phyloP scores from a whole-genome alignment of 2,113 vertebrate genomes.

The Gymnarchus niloticus region DNA sequence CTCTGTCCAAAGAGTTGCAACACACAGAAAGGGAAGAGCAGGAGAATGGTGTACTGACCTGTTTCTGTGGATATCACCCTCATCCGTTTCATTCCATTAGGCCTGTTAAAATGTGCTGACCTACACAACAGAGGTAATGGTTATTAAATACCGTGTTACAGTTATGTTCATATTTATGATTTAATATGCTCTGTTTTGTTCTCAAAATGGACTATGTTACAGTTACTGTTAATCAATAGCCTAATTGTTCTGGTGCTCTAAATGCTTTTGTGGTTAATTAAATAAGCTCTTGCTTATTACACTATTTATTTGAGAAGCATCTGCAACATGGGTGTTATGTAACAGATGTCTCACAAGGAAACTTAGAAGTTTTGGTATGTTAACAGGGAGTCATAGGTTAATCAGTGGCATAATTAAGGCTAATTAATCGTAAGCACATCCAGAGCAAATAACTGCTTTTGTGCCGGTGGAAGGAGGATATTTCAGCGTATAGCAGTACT shows the following conservation, averaged over 20 bases:
- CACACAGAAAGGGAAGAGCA: not conserved
- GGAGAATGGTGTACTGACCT: not conserved
- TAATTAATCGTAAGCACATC: not conserved
- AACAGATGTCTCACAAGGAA: not conserved
- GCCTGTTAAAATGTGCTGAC: not conserved
- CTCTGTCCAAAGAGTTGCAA: not conserved
- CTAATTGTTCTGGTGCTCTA: not conserved
- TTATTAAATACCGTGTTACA: not conserved
- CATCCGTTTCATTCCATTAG: not conserved
- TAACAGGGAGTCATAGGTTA: not conserved
- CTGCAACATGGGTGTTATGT: no score
- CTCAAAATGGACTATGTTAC: no score
- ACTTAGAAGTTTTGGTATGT: not conserved
- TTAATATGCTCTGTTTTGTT: no score
- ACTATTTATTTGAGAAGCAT: not conserved
- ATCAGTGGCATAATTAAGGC: not conserved
- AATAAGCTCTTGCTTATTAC: not conserved
- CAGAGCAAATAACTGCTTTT: not conserved
- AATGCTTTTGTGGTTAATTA: constrained; percentile 2
- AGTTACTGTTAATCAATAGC: not conserved
- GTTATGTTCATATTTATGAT: no score
- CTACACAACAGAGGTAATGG: not conserved
- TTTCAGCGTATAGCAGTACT: no score
- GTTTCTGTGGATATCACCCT: not conserved
- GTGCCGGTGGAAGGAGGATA: no score